Percentiles rank a stretch among this genome's conserved stretches.
Conservation (phyloP, 2,797 vertebrate genomes). For the Halcyon leucocephala region DNA sequence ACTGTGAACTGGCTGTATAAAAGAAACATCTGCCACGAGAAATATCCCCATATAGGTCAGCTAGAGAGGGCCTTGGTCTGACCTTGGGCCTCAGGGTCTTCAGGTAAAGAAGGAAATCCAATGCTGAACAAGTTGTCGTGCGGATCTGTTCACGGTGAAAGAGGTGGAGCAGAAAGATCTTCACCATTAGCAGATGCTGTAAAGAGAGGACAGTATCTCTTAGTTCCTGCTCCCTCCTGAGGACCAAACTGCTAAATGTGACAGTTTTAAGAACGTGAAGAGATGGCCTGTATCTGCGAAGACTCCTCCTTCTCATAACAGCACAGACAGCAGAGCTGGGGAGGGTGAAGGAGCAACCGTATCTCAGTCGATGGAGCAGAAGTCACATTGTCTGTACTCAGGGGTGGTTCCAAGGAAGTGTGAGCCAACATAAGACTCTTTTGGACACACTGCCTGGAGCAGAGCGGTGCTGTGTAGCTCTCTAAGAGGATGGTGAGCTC, state of each 20-base stretch:
- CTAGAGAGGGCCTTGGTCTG: background rate
- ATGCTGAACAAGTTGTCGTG: background rate
- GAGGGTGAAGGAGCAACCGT: accelerated
- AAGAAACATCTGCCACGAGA: background rate
- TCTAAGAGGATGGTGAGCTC: background rate
- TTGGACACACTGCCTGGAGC: background rate
- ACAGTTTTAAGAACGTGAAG: background rate
- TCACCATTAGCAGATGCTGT: background rate
- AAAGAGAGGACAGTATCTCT: background rate
- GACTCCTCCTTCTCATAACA: background rate
- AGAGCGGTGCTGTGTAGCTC: accelerated
- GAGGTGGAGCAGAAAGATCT: background rate
- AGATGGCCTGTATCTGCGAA: background rate
- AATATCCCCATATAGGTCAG: background rate
- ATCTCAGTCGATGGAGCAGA: background rate
- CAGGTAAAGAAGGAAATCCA: background rate
- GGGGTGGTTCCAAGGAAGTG: background rate
- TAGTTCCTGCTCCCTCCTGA: background rate
- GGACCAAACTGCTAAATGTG: background rate
- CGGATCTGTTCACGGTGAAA: background rate
- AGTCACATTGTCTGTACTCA: background rate
- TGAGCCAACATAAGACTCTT: background rate
- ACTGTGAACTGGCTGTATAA: background rate
- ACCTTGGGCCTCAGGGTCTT: background rate
- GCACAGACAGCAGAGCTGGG: background rate